A percentile compares a stretch with the other conserved stretches of the same genome.
phyloP scores from a whole-genome alignment of 2,888 invertebrate species.

The Elysia crispata region DNA sequence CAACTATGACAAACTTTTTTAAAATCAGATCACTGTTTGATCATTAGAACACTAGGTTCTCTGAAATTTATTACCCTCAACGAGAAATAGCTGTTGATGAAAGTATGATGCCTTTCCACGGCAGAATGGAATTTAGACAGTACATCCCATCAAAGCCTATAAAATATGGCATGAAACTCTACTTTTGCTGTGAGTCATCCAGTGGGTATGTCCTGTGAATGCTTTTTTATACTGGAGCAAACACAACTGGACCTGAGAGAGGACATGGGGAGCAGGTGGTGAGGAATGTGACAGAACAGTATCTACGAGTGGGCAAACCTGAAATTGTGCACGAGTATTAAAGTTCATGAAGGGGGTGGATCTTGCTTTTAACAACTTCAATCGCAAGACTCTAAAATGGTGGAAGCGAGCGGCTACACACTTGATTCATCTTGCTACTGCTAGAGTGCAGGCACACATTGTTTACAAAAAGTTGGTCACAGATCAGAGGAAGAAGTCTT shows the following conservation, averaged over 20 bases:
- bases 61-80: conserved; percentile 2
- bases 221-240: conserved; percentile 21
- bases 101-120: conserved; percentile 31
- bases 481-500: background rate
- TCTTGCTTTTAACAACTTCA: conserved; percentile 35
- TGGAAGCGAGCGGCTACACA: conserved; percentile 41
- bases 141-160: conserved; percentile 22
- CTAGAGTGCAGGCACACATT: conserved; percentile 31
- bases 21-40: conserved; percentile 17
- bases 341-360: conserved; percentile 36
- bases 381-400: conserved; percentile 38
- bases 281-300: background rate
- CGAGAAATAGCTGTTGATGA: conserved; percentile 17
- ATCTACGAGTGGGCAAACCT: conserved; percentile 6
- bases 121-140: conserved; percentile 10
- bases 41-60: conserved; percentile 9
- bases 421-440: conserved; percentile 38
- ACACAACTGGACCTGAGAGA: conserved; percentile 3
- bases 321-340: conserved; percentile 6
- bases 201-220: background rate
- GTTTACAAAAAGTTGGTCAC: conserved; percentile 1
- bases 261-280: conserved; percentile 17
- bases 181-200: conserved; percentile 15
- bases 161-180: conserved; percentile 33
- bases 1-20: conserved; percentile 33